Evolutionary conservation across 2,113 vertebrate species (phyloP), one percentile per base, ranked within the genome.

Genomic region (Orcinus orca): DNA sequence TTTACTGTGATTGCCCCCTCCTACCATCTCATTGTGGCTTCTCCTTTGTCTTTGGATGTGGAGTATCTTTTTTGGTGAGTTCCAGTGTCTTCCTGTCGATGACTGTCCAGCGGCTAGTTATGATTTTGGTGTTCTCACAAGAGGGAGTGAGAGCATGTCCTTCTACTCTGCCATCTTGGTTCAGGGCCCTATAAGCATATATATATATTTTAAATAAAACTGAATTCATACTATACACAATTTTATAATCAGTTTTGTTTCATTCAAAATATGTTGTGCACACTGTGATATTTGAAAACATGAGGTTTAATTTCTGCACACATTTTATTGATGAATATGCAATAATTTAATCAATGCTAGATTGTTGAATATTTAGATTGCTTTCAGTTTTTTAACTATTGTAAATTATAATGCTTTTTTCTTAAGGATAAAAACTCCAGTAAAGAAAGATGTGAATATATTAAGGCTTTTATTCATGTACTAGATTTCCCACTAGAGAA

Each of bases 241-340:
- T 76, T 90, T 47, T 92, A 88, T 86, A 85, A 79, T 80, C 31
- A 58, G 15, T 92, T 67, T 90, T 68, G 12, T 94, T 26, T 15
- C 38, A 70, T 62, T 58, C 47, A 83, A 79, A 87, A 44, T 96
- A 29, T 71, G 18, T 12, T 77, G 29, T 73, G 79, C 77, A 93
- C 82, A 47, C 31, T 74, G 58, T 73, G 60, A 85, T 82, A 81
- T 36, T 73, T 89, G 73, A 92, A 96, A 97, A 93, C 23, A 67
- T 41, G n/a, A 84, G 50, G 29, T 77, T 96, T 88, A 65, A 85
- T 95, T 87, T 97, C 88, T 81, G 36, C 29, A 85, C 7, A 47
- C 36, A 79, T 90, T 88, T 65, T 65, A 70, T 81, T 86, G 60
- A 89, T 74, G 68, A 79, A 89, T 70, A 81, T 65, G 23, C 63